phyloP scores from a whole-genome alignment of 2,113 vertebrate species.

The Forbesichthys papilliferus region DNA sequence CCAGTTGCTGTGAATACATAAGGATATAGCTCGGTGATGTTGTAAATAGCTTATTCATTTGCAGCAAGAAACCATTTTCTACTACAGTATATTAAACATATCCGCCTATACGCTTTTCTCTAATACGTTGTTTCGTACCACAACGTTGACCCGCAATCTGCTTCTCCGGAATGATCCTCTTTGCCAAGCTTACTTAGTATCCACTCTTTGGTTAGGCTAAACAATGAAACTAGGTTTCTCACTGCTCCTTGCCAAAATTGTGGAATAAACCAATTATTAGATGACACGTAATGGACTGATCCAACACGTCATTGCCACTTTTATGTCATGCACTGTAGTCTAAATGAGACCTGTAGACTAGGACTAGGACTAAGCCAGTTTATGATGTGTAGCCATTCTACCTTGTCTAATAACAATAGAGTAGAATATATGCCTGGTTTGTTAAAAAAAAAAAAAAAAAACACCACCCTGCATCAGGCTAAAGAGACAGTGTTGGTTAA shows the following conservation, averaged over 20 bases:
- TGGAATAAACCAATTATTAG: neutral
- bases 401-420: too few species aligned
- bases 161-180: slow-evolving; percentile 64
- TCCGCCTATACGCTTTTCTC: slow-evolving; percentile 30
- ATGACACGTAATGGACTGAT: neutral
- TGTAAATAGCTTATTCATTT: too few species aligned
- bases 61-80: neutral
- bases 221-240: neutral
- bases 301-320: neutral
- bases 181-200: slow-evolving; percentile 39
- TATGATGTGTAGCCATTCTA: too few species aligned
- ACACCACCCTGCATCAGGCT: slow-evolving; percentile 29
- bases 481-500: slow-evolving; percentile 44
- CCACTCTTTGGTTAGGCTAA: neutral
- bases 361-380: too few species aligned
- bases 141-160: slow-evolving; percentile 70
- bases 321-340: too few species aligned
- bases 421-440: too few species aligned
- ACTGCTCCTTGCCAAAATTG: neutral
- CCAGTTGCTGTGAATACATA: too few species aligned
- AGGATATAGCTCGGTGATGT: too few species aligned
- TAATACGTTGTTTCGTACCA: slow-evolving; percentile 56
- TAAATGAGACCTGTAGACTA: too few species aligned
- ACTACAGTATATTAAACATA: neutral
- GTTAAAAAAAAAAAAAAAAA: neutral